A percentile compares a stretch with the other conserved stretches of the same genome.
phyloP scores from a whole-genome alignment of 2,888 invertebrate genomes.

The Fissipunctia ypsillon region DNA sequence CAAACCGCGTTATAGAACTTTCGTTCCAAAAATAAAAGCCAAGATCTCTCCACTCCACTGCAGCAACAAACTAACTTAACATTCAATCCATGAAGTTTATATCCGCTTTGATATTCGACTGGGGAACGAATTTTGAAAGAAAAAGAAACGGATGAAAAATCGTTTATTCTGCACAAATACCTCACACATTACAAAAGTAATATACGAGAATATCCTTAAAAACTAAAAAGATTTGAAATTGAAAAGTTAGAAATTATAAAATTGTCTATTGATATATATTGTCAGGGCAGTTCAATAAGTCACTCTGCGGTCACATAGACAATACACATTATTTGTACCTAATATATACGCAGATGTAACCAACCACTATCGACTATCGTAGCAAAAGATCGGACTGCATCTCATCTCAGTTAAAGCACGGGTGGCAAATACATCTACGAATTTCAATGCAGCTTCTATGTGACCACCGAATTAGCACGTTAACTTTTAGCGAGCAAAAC shows the following conservation, averaged over 20 bases:
- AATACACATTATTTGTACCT: too few relatives aligned
- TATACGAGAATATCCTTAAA: too few relatives aligned
- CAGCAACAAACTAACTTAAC: slow-evolving; percentile 36
- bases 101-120: slow-evolving; percentile 13
- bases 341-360: neutral
- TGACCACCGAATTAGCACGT: neutral
- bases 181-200: neutral
- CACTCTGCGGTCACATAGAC: neutral
- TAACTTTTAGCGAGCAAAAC: neutral
- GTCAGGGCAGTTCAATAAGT: neutral
- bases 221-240: too few relatives aligned
- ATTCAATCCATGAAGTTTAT: slow-evolving; percentile 39
- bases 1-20: too few relatives aligned
- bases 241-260: neutral
- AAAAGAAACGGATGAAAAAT: neutral
- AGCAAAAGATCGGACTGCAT: neutral
- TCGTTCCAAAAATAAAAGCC: too few relatives aligned
- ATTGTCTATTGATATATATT: neutral
- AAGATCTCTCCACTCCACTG: too few relatives aligned
- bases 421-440: neutral
- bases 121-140: slow-evolving; percentile 20
- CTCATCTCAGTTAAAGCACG: too few relatives aligned
- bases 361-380: neutral
- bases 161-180: neutral
- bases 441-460: neutral